Conservation (phyloP, 2,113 vertebrate species). For the Clinocottus analis region DNA sequence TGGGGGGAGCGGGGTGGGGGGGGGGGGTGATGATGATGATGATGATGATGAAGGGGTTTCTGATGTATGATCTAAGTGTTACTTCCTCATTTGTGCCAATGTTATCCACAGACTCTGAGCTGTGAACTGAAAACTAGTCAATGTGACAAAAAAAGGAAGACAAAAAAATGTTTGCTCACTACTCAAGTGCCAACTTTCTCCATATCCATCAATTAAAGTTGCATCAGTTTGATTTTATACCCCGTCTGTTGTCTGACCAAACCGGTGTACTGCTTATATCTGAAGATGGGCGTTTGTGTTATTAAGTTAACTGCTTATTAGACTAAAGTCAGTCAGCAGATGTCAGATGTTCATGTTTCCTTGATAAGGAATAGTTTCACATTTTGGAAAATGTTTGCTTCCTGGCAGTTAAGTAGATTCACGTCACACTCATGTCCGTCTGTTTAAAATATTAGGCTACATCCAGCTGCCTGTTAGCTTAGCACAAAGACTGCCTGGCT, state of each 20-base stretch:
- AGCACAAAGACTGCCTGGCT: conserved; percentile 4
- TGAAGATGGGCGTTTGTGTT: conserved; percentile 33
- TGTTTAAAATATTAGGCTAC: neutral
- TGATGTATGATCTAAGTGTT: conserved; percentile 65
- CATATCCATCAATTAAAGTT: conserved; percentile 22
- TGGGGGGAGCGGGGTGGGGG: neutral
- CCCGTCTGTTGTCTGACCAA: conserved; percentile 37
- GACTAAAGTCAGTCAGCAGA: neutral
- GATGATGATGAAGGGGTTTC: neutral
- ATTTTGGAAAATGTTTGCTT: neutral
- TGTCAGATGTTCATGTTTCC: conserved; percentile 13
- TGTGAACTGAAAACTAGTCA: conserved; percentile 70
- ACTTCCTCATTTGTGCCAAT: conserved; percentile 73
- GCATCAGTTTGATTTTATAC: conserved; percentile 28
- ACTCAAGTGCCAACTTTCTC: conserved; percentile 64
- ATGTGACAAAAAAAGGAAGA: conserved; percentile 49
- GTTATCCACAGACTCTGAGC: conserved; percentile 72
- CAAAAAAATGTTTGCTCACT: conserved; percentile 45
- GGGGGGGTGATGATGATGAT: no score
- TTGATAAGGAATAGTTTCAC: neutral
- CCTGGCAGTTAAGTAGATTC: neutral
- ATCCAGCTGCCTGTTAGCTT: conserved; percentile 20
- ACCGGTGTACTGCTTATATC: conserved; percentile 10
- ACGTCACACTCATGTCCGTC: neutral
- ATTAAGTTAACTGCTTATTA: conserved; percentile 23